Evolutionary conservation across 2,113 vertebrate species (phyloP).

Genomic region (Periophthalmodon schlosseri): DNA sequence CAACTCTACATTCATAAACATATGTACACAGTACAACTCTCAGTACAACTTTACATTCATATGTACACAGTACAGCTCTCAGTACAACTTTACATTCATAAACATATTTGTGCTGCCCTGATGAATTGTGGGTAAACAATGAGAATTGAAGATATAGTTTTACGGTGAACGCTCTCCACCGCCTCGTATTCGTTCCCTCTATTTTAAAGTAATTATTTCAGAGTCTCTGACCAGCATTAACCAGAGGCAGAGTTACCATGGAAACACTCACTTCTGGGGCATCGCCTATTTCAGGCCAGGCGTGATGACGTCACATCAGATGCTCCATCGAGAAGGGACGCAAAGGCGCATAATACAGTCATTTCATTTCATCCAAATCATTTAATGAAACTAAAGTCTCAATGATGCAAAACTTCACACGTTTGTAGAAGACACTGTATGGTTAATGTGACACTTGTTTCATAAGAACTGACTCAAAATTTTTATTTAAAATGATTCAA

Average conservation of each 20-base stretch:
- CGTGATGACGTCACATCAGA: slow-evolving; percentile 61
- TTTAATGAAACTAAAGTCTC: neutral
- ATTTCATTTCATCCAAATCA: no score
- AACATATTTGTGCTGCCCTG: neutral
- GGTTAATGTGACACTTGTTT: neutral
- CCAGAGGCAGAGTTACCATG: slow-evolving; percentile 68
- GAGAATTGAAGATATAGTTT: slow-evolving; percentile 9
- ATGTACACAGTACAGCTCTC: no score
- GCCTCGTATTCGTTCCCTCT: slow-evolving; percentile 38
- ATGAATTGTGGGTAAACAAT: slow-evolving; percentile 3
- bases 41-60: slow-evolving; percentile 35
- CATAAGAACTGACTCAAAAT: neutral
- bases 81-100: no score
- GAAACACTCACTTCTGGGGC: slow-evolving; percentile 63
- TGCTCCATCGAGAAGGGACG: slow-evolving; percentile 19
- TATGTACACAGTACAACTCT: slow-evolving; percentile 17
- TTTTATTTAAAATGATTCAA: no score
- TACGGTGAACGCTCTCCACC: slow-evolving; percentile 13
- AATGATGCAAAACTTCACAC: neutral
- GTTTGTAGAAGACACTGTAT: no score
- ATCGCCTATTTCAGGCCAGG: slow-evolving; percentile 64
- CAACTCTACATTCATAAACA: no score
- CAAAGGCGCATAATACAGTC: neutral
- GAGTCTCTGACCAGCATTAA: slow-evolving; percentile 54
- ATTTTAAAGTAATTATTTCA: slow-evolving; percentile 66